A percentile compares a stretch with the other conserved stretches of the same genome.
Conservation (phyloP, 1,140 invertebrate species). For the Coenobita brevimanus region DNA sequence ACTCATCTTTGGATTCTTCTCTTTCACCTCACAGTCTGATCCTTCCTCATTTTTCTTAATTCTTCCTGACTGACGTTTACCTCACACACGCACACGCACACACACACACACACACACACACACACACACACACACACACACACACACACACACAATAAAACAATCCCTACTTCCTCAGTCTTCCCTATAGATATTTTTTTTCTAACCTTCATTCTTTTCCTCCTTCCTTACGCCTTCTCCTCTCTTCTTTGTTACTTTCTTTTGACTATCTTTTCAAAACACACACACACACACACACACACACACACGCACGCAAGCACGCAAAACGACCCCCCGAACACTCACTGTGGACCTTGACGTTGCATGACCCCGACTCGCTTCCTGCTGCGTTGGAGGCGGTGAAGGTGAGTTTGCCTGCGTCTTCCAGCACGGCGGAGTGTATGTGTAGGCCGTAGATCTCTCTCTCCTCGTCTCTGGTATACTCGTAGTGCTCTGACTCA, state of each 20-base stretch:
- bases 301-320: not conserved
- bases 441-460: constrained; percentile 82
- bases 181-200: too few relatives aligned
- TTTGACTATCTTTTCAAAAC: too few relatives aligned
- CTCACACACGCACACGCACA: too few relatives aligned
- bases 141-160: too few relatives aligned
- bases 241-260: not conserved
- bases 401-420: constrained; percentile 87
- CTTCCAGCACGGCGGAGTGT: constrained; percentile 80
- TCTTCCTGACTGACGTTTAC: too few relatives aligned
- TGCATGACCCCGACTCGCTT: constrained; percentile 80
- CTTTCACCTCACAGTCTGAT: too few relatives aligned
- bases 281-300: too few relatives aligned
- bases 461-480: constrained; percentile 79
- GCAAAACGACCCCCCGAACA: constrained; percentile 58
- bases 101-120: too few relatives aligned
- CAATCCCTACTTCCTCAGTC: too few relatives aligned
- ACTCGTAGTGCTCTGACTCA: constrained; percentile 77
- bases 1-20: too few relatives aligned
- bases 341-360: constrained; percentile 86
- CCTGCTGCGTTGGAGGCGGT: constrained; percentile 85
- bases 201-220: not conserved
- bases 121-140: too few relatives aligned
- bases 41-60: too few relatives aligned
- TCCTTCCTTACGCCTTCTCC: not conserved